Evolutionary conservation across 2,797 vertebrate genomes (phyloP).

Genomic region (Leptoclinus maculatus): DNA sequence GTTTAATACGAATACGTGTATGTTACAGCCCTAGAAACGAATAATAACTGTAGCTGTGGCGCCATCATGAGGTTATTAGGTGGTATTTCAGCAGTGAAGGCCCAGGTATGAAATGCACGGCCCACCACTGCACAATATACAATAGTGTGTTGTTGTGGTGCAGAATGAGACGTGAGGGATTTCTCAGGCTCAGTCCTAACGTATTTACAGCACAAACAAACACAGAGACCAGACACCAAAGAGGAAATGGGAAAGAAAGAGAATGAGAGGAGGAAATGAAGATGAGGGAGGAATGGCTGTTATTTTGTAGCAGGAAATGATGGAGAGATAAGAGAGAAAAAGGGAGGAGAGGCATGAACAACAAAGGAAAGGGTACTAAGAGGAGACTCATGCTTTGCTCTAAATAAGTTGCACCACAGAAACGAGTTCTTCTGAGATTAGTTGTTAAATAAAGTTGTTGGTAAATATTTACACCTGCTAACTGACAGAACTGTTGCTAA

Average conservation of each 20-base stretch:
- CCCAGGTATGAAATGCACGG: too few species aligned
- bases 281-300: constrained; percentile 28
- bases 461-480: background rate
- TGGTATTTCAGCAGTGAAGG: too few species aligned
- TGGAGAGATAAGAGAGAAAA: constrained; percentile 47
- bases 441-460: background rate
- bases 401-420: background rate
- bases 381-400: background rate
- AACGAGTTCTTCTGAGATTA: background rate
- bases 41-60: too few species aligned
- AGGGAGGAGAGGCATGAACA: constrained; percentile 15
- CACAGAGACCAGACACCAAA: constrained; percentile 35
- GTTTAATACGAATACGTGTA: too few species aligned
- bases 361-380: background rate
- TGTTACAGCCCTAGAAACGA: too few species aligned
- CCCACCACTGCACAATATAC: too few species aligned
- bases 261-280: constrained; percentile 71
- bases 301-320: constrained; percentile 65
- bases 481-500: background rate
- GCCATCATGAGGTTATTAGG: too few species aligned
- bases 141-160: background rate
- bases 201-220: constrained; percentile 49
- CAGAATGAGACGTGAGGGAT: constrained; percentile 22
- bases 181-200: constrained; percentile 39
- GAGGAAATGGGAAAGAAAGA: constrained; percentile 59